Evolutionary conservation across 1,140 invertebrate genomes (phyloP).

Genomic region (Charaxes varanes): DNA sequence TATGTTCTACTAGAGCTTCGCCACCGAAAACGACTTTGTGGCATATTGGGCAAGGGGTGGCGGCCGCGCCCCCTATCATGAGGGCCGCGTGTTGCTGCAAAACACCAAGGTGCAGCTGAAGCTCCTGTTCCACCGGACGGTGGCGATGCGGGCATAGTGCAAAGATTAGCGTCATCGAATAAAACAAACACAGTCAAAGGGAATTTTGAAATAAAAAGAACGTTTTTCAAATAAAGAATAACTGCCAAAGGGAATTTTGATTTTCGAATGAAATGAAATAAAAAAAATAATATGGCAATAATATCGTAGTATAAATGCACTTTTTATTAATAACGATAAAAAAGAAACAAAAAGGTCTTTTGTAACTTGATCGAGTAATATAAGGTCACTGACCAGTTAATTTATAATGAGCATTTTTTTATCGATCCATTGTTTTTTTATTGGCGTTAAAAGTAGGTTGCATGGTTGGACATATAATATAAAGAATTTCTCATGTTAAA

Average conservation of each 20-base stretch:
- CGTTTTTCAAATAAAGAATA: constrained; percentile 23
- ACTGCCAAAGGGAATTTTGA: constrained; percentile 39
- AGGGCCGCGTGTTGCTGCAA: constrained; percentile 95
- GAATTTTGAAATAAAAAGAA: constrained; percentile 56
- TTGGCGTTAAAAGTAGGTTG: constrained; percentile 1
- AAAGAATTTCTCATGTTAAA: no score
- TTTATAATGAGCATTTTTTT: no score
- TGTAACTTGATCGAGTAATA: no score
- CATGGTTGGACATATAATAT: neutral
- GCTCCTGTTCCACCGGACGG: constrained; percentile 78
- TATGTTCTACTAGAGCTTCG: constrained; percentile 94
- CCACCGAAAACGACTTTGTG: constrained; percentile 94
- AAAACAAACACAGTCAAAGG: constrained; percentile 40
- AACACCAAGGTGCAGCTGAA: constrained; percentile 88
- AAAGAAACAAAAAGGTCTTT: no score
- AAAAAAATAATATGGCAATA: neutral
- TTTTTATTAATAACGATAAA: no score
- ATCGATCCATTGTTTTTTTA: constrained; percentile 7
- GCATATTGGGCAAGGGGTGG: constrained; percentile 91
- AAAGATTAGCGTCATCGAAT: constrained; percentile 57
- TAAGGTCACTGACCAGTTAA: no score
- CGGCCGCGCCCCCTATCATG: constrained; percentile 91
- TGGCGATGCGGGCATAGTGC: constrained; percentile 60
- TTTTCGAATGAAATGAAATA: constrained; percentile 17
- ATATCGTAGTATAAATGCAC: neutral